phyloP scores from a whole-genome alignment of 1,140 invertebrate species.

The Bactericera cockerelli region DNA sequence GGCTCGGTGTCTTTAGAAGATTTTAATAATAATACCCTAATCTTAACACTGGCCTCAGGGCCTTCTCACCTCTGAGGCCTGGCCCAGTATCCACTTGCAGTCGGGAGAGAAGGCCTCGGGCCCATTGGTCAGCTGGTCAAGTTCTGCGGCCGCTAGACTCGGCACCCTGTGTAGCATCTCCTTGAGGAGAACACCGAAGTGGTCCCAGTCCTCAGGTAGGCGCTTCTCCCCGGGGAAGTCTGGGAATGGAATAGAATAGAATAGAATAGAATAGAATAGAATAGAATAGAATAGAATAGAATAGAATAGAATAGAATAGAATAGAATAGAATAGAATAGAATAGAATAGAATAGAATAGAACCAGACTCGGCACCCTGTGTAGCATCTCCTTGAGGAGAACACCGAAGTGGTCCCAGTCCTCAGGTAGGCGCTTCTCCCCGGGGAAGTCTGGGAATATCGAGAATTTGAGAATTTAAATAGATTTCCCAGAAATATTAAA shows the following conservation, averaged over 20 bases:
- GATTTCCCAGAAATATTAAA: too few species aligned
- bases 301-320: conserved; percentile 19
- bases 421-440: conserved; percentile 47
- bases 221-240: conserved; percentile 35
- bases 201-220: conserved; percentile 81
- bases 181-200: conserved; percentile 79
- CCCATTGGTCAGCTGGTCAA: conserved; percentile 67
- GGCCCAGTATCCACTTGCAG: conserved; percentile 81
- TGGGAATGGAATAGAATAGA: too few species aligned
- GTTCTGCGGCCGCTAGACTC: conserved; percentile 45
- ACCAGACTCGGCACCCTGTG: conserved; percentile 64
- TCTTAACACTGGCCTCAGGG: too few species aligned
- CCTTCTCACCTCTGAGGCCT: conserved; percentile 75
- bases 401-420: conserved; percentile 93
- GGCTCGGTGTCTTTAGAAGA: too few species aligned
- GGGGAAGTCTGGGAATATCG: conserved; percentile 23
- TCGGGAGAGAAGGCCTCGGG: conserved; percentile 90
- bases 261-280: conserved; percentile 20
- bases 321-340: conserved; percentile 19
- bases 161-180: conserved; percentile 73
- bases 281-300: conserved; percentile 19
- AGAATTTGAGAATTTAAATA: too few species aligned
- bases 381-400: conserved; percentile 69
- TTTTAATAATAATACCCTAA: too few species aligned
- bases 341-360: conserved; percentile 20